These are phyloP conservation scores for Conops quadrifasciatus DNA, from an alignment of 2,888 invertebrate species.

Conservation along the genomic window DNA sequence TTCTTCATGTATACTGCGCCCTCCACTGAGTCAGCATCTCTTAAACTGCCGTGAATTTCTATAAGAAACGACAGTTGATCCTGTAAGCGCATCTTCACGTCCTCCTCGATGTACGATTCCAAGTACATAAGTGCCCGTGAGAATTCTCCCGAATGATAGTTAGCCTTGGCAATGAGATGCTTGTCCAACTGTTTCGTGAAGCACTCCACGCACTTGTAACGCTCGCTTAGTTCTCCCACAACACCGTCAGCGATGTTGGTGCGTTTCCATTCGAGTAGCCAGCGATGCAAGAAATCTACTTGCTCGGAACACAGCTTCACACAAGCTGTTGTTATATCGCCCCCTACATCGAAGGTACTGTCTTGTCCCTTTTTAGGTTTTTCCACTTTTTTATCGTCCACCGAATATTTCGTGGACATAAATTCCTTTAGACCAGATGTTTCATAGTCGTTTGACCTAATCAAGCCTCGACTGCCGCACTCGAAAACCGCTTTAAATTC, in stretches of 20 bases:
- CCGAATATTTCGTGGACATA: conserved; percentile 52
- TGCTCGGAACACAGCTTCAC: conserved; percentile 77
- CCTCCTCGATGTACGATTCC: conserved; percentile 75
- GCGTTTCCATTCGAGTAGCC: conserved; percentile 72
- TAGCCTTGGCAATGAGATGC: conserved; percentile 75
- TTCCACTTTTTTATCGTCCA: conserved; percentile 34
- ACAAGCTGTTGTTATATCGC: conserved; percentile 64
- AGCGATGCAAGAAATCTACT: conserved; percentile 79
- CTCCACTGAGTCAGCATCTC: conserved; percentile 90
- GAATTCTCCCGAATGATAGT: conserved; percentile 78
- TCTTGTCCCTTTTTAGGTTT: neutral
- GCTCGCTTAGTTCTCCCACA: conserved; percentile 59
- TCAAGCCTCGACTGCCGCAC: conserved; percentile 45
- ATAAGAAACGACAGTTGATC: conserved; percentile 73
- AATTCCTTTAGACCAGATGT: conserved; percentile 51
- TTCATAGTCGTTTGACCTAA: conserved; percentile 39
- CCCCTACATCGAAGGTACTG: neutral
- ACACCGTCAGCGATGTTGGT: conserved; percentile 49
- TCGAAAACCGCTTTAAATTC: conserved; percentile 69
- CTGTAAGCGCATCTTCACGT: conserved; percentile 67
- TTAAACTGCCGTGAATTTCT: conserved; percentile 85
- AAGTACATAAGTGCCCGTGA: conserved; percentile 79
- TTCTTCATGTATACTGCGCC: conserved; percentile 80
- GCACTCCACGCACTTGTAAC: conserved; percentile 55
- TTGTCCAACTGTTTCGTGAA: conserved; percentile 70